Evolutionary conservation across 2,113 vertebrate species (phyloP).

Genomic region (Dolichallabes microphthalmus): DNA sequence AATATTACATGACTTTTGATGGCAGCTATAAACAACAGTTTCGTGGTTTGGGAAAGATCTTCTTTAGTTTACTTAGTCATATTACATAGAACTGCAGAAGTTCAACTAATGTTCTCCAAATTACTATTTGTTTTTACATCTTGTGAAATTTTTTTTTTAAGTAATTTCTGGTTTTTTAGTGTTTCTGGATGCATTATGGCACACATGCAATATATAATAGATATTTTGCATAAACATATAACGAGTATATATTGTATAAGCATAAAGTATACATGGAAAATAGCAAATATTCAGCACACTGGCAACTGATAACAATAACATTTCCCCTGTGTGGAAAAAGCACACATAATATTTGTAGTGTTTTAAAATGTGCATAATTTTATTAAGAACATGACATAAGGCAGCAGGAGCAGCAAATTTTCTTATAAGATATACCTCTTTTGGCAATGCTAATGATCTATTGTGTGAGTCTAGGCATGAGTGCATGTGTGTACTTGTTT

Average conservation of each 20-base stretch:
- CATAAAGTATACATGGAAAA: neutral
- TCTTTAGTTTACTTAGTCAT: neutral
- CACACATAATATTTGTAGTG: neutral
- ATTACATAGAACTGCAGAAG: neutral
- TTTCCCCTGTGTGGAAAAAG: neutral
- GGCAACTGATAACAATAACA: neutral
- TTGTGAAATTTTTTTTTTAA: neutral
- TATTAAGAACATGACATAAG: neutral
- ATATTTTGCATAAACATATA: neutral
- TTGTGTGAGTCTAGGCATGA: conserved; percentile 1
- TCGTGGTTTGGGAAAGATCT: neutral
- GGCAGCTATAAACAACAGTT: neutral
- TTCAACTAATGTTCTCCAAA: neutral
- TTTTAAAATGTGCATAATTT: neutral
- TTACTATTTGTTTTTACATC: neutral
- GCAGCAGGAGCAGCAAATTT: neutral
- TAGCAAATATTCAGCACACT: neutral
- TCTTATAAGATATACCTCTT: neutral
- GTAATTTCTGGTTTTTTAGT: neutral
- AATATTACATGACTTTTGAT: neutral
- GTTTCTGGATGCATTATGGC: neutral
- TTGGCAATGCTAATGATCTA: conserved; percentile 43
- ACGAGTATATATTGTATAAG: neutral
- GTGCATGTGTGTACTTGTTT: conserved; percentile 18
- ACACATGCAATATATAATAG: neutral